Base-by-base conservation (phyloP, 1,140 invertebrate genomes). In the Musca domestica region DNA sequence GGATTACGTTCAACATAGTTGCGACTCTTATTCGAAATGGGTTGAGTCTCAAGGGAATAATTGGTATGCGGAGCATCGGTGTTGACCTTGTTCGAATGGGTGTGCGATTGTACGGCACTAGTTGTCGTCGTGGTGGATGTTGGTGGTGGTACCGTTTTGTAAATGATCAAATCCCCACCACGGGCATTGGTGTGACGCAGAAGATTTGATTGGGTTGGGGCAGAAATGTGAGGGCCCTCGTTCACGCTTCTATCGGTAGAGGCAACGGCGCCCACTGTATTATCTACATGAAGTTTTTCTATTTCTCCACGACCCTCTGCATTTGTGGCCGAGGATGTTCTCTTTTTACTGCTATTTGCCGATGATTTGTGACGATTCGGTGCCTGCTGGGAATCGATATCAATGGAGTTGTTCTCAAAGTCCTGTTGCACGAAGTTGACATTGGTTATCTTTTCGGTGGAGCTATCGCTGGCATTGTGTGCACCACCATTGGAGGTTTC, bases 371-470 rank as follows among this genome's bases (percentile, higher is more conserved):
- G 10, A 56, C 61, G 47, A 64, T 64, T 64, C 3, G 19, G 17
- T 17, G 68, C 25, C 65, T 71, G 74, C 30, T 75, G 77, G 4
- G 77, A 76, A 67, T 80, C 78, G 14, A 77, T 74, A 48, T 81
- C 78, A 7, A 81, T 81, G 10, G 78, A 81, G 66, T 81, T 81
- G 64, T 80, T 81, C 66, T 81, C 78, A 48, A 81, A 80, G 22
- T 81, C 78, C 64, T 77, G 78, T 3, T 76, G 69, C 23, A 78
- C 46, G 6, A 72, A 64, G 30, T 77, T 72, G 10, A 70, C 64
- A 25, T 76, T 71, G 30, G 76, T 71, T 15, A 66, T 69, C 70
- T 77, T 78, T 47, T 80, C 67, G 3, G 70, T 69, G 19, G 78
- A 73, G 2, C 70, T 74, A 7, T 67, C 71, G 47, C 71, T 74